Conservation (phyloP, 2,113 vertebrate species). For the Phaethon lepturus region DNA sequence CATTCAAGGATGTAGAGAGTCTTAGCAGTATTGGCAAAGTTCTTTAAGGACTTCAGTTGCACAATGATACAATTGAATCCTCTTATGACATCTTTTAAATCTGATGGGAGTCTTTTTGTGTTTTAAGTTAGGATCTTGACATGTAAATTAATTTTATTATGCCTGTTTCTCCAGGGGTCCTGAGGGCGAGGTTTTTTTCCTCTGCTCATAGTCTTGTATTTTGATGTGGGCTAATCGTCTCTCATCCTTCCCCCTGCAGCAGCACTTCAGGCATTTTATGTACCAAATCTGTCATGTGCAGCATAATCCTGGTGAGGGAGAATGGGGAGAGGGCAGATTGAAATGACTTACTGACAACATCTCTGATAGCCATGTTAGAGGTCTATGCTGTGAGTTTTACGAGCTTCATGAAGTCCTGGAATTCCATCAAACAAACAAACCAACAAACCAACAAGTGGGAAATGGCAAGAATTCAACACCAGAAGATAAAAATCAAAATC, state of each 20-base stretch:
- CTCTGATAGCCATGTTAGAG: not conserved
- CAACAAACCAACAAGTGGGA: not conserved
- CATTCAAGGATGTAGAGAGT: not conserved
- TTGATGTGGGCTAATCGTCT: not conserved
- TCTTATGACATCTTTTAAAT: not conserved
- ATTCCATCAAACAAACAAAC: not conserved
- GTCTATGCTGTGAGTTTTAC: not conserved
- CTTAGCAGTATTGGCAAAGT: not conserved
- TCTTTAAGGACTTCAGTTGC: constrained; percentile 10
- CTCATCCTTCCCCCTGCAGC: not conserved
- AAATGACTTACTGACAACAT: not conserved
- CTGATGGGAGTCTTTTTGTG: not conserved
- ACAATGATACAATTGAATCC: not conserved
- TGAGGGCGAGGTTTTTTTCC: not conserved
- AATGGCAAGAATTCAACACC: not conserved
- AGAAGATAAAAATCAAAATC: constrained; percentile 12
- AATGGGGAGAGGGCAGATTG: not conserved
- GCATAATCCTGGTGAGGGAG: not conserved
- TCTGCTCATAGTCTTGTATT: not conserved
- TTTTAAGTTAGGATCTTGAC: constrained; percentile 13
- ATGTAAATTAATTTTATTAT: not conserved
- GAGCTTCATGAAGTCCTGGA: not conserved
- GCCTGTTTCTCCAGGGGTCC: not conserved
- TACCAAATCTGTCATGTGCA: not conserved
- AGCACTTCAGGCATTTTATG: not conserved